phyloP scores from a whole-genome alignment of 1,140 invertebrate species.

The Potamilus streckersoni region DNA sequence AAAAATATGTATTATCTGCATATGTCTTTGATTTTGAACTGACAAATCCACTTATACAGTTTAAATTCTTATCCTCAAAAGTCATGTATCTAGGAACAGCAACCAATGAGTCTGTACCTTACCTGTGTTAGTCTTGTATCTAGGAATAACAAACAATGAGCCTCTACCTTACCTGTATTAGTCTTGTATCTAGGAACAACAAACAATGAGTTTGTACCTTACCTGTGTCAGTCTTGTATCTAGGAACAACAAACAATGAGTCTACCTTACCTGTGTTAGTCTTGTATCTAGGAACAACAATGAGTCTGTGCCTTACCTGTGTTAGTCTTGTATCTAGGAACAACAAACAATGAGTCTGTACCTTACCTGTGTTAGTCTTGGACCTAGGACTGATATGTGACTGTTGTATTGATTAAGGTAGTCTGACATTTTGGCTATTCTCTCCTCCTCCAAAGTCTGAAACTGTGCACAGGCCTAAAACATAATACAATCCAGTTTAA shows the following conservation, averaged over 20 bases:
- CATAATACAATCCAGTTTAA: conserved; percentile 3
- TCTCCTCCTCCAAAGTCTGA: conserved; percentile 89
- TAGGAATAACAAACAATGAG: conserved; percentile 67
- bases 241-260: no score
- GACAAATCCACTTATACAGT: not conserved
- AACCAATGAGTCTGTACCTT: no score
- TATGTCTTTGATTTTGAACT: not conserved
- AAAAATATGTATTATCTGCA: no score
- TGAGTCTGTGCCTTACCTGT: no score
- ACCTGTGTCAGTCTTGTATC: not conserved
- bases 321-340: no score
- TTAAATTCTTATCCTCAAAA: not conserved
- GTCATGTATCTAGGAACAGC: not conserved
- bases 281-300: conserved; percentile 81
- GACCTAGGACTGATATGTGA: conserved; percentile 81
- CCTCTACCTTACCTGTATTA: no score
- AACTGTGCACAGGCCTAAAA: conserved; percentile 74
- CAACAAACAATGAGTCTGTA: no score
- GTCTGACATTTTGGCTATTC: conserved; percentile 84
- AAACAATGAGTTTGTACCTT: no score
- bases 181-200: no score
- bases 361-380: conserved; percentile 63
- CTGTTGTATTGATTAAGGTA: conserved; percentile 83
- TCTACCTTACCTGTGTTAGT: conserved; percentile 25
- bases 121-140: conserved; percentile 72